phyloP scores from a whole-genome alignment of 2,113 vertebrate species.

The Caracal caracal region DNA sequence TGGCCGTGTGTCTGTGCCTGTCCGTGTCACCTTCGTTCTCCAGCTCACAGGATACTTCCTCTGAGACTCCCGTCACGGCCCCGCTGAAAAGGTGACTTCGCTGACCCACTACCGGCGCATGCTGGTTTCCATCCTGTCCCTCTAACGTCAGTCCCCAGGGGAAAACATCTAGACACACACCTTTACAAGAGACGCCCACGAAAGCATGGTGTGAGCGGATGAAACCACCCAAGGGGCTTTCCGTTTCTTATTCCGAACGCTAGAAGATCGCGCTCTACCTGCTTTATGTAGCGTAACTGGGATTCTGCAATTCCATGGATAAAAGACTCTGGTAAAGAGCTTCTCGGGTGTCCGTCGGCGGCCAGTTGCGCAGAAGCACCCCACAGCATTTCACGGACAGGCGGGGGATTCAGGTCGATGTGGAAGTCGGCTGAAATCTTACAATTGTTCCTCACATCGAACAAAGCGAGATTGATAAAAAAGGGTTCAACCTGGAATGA shows the following conservation, averaged over 20 bases:
- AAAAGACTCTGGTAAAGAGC: slow-evolving; percentile 71
- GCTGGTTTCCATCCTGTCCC: not conserved
- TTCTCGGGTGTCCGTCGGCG: slow-evolving; percentile 50
- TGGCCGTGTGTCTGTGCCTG: not conserved
- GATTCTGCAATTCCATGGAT: slow-evolving; percentile 90
- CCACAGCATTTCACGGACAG: slow-evolving; percentile 93
- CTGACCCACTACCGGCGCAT: not conserved
- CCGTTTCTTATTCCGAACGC: slow-evolving; percentile 20
- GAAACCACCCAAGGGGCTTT: not conserved
- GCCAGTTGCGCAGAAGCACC: slow-evolving; percentile 56
- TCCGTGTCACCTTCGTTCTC: not conserved
- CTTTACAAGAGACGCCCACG: not conserved
- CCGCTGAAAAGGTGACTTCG: not conserved
- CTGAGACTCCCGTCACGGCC: not conserved
- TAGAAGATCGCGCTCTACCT: slow-evolving; percentile 83
- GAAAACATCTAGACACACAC: not conserved
- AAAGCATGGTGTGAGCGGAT: not conserved
- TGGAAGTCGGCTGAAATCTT: slow-evolving; percentile 99
- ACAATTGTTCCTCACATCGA: slow-evolving; percentile 94
- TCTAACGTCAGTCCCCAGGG: not conserved
- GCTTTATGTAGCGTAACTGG: slow-evolving; percentile 90
- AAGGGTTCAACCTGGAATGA: slow-evolving; percentile 95
- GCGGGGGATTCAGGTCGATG: slow-evolving; percentile 92
- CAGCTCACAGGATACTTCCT: slow-evolving; percentile 13
- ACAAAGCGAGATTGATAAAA: slow-evolving; percentile 95